Conservation (phyloP, 2,797 vertebrate species). For the Coccyzus lansbergi region DNA sequence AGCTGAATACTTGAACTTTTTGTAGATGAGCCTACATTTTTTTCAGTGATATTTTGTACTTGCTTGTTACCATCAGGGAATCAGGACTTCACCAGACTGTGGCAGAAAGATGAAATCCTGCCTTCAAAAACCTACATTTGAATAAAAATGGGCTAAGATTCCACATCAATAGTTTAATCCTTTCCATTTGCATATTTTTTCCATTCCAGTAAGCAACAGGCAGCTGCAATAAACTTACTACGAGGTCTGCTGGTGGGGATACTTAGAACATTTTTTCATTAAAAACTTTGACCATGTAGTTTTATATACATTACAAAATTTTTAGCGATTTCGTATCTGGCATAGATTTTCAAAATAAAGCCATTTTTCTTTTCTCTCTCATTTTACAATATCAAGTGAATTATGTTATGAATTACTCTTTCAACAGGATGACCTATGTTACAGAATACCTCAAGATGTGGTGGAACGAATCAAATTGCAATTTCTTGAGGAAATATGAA, state of each 20-base stretch:
- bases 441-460: neutral
- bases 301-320: neutral
- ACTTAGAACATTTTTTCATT: neutral
- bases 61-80: neutral
- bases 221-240: neutral
- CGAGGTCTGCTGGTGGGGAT: neutral
- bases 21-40: neutral
- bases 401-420: neutral
- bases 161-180: neutral
- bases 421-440: neutral
- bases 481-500: neutral
- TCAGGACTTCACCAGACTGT: neutral
- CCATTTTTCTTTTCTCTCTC: neutral
- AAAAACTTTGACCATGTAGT: neutral
- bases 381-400: neutral
- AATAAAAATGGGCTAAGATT: neutral
- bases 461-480: neutral
- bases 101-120: neutral
- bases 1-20: neutral
- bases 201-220: neutral
- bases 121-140: neutral
- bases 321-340: neutral
- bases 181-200: neutral
- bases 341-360: neutral
- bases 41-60: neutral